Evolutionary conservation across 2,797 vertebrate genomes (phyloP).

Genomic region (Urophycis tenuis): DNA sequence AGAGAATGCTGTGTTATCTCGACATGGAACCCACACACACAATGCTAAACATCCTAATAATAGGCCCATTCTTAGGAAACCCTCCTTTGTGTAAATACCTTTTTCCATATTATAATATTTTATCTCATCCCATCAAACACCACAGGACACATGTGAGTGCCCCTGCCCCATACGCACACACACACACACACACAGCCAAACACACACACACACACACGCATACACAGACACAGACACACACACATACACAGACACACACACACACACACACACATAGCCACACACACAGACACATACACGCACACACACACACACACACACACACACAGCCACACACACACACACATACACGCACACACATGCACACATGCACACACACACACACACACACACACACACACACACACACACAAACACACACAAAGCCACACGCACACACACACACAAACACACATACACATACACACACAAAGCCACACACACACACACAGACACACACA

Average conservation of each 20-base stretch:
- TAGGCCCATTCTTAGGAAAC: neutral
- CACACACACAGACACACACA: neutral
- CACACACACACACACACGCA: neutral
- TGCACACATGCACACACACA: neutral
- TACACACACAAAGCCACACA: neutral
- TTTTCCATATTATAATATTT: conserved; percentile 1
- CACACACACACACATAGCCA: neutral
- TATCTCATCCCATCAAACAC: neutral
- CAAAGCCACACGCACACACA: neutral
- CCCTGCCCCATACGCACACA: neutral
- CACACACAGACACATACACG: neutral
- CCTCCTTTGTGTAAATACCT: neutral
- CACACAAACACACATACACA: neutral
- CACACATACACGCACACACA: neutral
- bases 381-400: neutral
- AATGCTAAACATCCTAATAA: neutral
- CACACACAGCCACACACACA: neutral
- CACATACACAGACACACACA: neutral
- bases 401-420: neutral
- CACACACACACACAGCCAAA: neutral
- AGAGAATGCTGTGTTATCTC: neutral
- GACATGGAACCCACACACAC: neutral
- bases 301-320: neutral
- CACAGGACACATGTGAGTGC: neutral
- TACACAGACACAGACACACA: neutral